Percentiles rank a stretch among this genome's conserved stretches.
phyloP scores from a whole-genome alignment of 2,888 invertebrate genomes.

The Agriopis aurantiaria region DNA sequence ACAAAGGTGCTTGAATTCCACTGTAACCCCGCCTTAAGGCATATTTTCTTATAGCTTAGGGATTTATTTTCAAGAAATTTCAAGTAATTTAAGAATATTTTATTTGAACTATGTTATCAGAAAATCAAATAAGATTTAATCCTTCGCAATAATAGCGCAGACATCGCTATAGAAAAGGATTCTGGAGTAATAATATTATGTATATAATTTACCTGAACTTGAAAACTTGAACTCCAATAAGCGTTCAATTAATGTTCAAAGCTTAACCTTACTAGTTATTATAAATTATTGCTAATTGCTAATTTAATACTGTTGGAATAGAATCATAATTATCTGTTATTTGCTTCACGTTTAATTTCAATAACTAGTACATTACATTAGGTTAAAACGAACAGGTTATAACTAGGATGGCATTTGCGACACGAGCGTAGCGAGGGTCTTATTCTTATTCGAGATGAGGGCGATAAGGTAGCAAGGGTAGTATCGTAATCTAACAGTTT shows the following conservation, averaged over 20 bases:
- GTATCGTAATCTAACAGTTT: too few species aligned
- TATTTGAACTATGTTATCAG: neutral
- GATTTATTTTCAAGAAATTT: neutral
- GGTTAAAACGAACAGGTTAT: too few species aligned
- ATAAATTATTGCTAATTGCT: neutral
- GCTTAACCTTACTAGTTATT: neutral
- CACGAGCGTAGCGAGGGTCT: too few species aligned
- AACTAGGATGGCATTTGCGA: too few species aligned
- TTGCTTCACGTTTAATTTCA: too few species aligned
- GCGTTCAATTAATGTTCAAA: conserved; percentile 15
- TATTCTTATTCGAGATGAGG: too few species aligned
- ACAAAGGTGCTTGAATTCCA: too few species aligned
- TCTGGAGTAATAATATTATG: conserved; percentile 1
- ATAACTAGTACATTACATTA: too few species aligned
- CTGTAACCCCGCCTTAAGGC: too few species aligned
- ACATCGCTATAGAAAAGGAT: conserved; percentile 1
- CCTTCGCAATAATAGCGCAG: neutral
- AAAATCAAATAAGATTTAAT: conserved; percentile 12
- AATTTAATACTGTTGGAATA: neutral
- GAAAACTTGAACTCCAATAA: conserved; percentile 6
- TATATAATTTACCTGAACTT: conserved; percentile 2
- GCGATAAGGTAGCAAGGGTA: too few species aligned
- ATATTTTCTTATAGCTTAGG: neutral
- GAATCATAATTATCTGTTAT: too few species aligned
- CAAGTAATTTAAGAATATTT: neutral